Base-by-base conservation (phyloP, 2,113 vertebrate genomes). In the Dipodomys merriami region DNA sequence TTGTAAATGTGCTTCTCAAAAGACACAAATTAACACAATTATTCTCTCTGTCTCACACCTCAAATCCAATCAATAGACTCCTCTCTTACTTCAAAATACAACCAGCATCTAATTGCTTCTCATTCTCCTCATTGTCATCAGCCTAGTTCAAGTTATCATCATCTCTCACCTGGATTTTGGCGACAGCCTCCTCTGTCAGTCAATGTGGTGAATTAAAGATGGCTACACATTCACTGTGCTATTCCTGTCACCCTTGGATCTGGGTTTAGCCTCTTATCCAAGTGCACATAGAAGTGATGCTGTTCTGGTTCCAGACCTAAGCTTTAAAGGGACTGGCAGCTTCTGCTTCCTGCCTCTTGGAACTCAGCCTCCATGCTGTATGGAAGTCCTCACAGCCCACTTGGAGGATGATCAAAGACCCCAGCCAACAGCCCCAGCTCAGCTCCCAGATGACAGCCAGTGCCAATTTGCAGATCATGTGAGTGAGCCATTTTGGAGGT, bases 331-430 rank as follows among this genome's bases (percentile, higher is more conserved):
- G 2, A 82, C 49, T 91, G 73, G 69, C 68, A 88, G 65, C 30
- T 92, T 91, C 73, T 80, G n/a, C 73, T 94, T 96, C 69, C 72
- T 95, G 53, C 44, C 80, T 93, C 84, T 77, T 86, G 81, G 68
- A 95, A 89, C 67, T 30, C 74, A 94, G 79, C 81, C 77, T 91
- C 71, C 60, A 90, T 19, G 18, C 90, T 90, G 30, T 79, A n/a
- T 64, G 76, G 84, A 94, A 93, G 69, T 82, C 90, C 73, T 95
- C 81, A 77, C 35, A 95, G 90, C 83, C 76, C 35, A 90, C 53
- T 93, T 95, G 69, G 93, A 95, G 60, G 23, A 72, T 22, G 91
- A 93, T 86, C 87, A 95, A 91, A 95, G 39, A 46, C 81, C 46
- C 33, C 1, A 22, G 81, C 76, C 73, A 33, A 85, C 20, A 95